Evolutionary conservation across 2,113 vertebrate species (phyloP).

Genomic region (Aramus guarauna): DNA sequence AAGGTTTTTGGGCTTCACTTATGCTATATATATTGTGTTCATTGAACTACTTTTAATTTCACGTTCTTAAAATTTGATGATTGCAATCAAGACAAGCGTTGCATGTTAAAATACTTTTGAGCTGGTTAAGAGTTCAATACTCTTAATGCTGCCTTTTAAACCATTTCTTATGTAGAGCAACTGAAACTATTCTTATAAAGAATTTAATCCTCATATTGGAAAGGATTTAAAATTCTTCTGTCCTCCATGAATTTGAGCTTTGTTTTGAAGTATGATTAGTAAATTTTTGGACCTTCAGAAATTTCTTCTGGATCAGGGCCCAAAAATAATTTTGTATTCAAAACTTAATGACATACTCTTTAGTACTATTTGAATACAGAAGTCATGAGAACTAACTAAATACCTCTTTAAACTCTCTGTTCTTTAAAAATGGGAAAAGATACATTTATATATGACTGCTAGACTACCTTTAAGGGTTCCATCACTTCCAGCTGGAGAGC

Average conservation of each 20-base stretch:
- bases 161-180: background rate
- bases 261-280: background rate
- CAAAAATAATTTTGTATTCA: background rate
- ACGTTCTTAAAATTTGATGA: background rate
- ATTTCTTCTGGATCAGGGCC: background rate
- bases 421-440: background rate
- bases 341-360: background rate
- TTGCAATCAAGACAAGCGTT: background rate
- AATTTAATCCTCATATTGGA: background rate
- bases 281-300: background rate
- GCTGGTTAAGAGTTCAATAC: background rate
- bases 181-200: background rate
- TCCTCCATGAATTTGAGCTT: background rate
- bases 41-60: background rate
- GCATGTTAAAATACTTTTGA: background rate
- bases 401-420: background rate
- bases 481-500: conserved; percentile 89
- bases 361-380: background rate
- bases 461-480: conserved; percentile 89
- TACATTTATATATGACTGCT: background rate
- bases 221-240: background rate
- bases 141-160: background rate
- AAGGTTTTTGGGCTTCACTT: background rate
- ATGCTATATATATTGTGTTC: background rate
- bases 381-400: background rate